A percentile compares a stretch with the other conserved stretches of the same genome.
These are phyloP conservation scores for Helobdella robusta DNA, from an alignment of 2,888 invertebrate species.

Conservation along the genomic window DNA sequence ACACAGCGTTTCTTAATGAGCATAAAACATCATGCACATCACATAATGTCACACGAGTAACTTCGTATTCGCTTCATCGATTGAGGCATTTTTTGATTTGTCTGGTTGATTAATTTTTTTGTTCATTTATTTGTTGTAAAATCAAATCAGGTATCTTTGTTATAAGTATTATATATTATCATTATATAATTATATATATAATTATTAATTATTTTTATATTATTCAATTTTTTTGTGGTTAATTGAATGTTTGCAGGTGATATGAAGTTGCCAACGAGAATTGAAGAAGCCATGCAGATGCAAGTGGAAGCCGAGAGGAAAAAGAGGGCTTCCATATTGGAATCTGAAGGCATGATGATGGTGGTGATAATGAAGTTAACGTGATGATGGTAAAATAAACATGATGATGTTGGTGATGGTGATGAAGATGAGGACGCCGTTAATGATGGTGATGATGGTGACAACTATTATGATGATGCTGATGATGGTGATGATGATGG, in stretches of 20 bases:
- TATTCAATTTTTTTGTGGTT: neutral
- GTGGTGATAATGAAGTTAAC: too few relatives aligned
- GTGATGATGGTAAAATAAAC: too few relatives aligned
- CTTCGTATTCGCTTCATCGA: too few relatives aligned
- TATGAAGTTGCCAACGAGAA: slow-evolving; percentile 75
- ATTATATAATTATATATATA: neutral
- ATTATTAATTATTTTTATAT: neutral
- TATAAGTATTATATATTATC: neutral
- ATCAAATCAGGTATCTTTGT: neutral
- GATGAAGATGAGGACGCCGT: too few relatives aligned
- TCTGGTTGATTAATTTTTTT: neutral
- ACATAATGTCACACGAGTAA: too few relatives aligned
- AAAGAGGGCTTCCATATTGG: slow-evolving; percentile 89
- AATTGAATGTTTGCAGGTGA: slow-evolving; percentile 60
- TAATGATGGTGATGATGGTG: too few relatives aligned
- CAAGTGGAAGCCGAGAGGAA: slow-evolving; percentile 96
- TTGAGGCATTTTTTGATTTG: too few relatives aligned
- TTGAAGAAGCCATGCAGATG: slow-evolving; percentile 99
- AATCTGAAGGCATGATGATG: slow-evolving; percentile 99
- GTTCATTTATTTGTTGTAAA: neutral
- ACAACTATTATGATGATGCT: too few relatives aligned
- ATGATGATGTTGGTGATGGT: too few relatives aligned
- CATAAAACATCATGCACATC: too few relatives aligned
- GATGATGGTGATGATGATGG: too few relatives aligned
- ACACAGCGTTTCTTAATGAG: too few relatives aligned